Percentiles rank a stretch among this genome's conserved stretches.
phyloP scores from a whole-genome alignment of 2,113 vertebrate genomes.

The Ivindomyrus marchei region DNA sequence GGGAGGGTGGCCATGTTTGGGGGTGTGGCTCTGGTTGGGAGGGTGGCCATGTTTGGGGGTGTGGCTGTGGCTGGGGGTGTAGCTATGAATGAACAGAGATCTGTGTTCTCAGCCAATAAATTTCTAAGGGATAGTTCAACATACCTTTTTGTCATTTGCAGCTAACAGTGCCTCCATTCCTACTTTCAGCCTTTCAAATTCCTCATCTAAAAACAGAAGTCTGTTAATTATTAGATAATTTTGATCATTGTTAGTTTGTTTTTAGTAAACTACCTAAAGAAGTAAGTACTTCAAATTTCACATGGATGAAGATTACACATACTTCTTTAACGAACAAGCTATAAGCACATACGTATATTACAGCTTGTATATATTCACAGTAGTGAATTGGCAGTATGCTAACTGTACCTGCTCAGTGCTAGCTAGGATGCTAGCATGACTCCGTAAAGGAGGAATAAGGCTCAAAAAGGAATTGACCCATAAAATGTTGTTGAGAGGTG shows the following conservation, averaged over 20 bases:
- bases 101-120: neutral
- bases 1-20: neutral
- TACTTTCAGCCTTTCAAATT: constrained; percentile 81
- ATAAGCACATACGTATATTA: neutral
- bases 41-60: neutral
- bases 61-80: neutral
- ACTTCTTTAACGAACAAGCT: neutral
- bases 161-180: constrained; percentile 84
- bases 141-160: constrained; percentile 90
- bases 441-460: neutral
- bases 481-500: neutral
- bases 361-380: neutral
- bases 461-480: neutral
- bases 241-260: neutral
- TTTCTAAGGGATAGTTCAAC: neutral
- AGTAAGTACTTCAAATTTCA: neutral
- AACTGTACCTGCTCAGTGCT: neutral
- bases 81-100: neutral
- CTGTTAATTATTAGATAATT: neutral
- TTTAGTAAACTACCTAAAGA: neutral
- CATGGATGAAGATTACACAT: neutral
- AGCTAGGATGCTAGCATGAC: neutral
- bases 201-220: constrained; percentile 71
- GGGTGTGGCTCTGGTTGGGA: neutral
- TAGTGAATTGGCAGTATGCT: neutral